Evolutionary conservation across 2,888 invertebrate genomes (phyloP).

Genomic region (Hirtodrosophila cameraria): DNA sequence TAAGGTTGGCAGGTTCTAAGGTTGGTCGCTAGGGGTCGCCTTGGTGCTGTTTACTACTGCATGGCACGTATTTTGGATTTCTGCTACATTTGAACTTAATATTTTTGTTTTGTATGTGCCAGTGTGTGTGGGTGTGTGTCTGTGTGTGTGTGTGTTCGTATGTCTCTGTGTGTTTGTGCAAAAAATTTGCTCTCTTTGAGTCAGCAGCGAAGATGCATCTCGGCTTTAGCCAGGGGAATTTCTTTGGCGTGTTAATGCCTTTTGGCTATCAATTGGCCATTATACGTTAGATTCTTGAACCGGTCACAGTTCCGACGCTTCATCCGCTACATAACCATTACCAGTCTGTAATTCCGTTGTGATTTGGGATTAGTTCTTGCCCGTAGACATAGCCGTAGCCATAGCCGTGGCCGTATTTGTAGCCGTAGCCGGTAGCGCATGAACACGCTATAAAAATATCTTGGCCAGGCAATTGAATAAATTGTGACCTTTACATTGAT

Average conservation of each 20-base stretch:
- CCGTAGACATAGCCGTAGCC: constrained; percentile 19
- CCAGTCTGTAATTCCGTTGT: constrained; percentile 78
- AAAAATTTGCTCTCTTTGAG: constrained; percentile 61
- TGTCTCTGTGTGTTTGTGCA: constrained; percentile 30
- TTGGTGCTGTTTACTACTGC: constrained; percentile 68
- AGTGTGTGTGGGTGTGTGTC: constrained; percentile 13
- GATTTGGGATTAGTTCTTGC: constrained; percentile 76
- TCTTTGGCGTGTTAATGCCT: constrained; percentile 77
- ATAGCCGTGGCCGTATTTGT: constrained; percentile 11
- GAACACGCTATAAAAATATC: constrained; percentile 78
- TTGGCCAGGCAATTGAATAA: constrained; percentile 75
- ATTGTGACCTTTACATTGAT: constrained; percentile 79
- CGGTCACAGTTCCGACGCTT: constrained; percentile 40
- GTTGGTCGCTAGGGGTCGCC: constrained; percentile 37
- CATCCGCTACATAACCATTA: constrained; percentile 72
- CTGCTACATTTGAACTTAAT: constrained; percentile 80
- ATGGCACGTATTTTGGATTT: constrained; percentile 77
- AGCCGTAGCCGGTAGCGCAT: constrained; percentile 45
- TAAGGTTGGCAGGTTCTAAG: constrained; percentile 24
- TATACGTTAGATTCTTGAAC: constrained; percentile 65
- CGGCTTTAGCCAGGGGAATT: constrained; percentile 64
- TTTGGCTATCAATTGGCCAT: constrained; percentile 79
- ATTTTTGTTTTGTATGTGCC: constrained; percentile 52
- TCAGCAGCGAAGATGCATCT: constrained; percentile 43
- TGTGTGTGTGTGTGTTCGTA: constrained; percentile 11